Evolutionary conservation across 2,888 invertebrate species (phyloP).

Genomic region (Agriopis aurantiaria): DNA sequence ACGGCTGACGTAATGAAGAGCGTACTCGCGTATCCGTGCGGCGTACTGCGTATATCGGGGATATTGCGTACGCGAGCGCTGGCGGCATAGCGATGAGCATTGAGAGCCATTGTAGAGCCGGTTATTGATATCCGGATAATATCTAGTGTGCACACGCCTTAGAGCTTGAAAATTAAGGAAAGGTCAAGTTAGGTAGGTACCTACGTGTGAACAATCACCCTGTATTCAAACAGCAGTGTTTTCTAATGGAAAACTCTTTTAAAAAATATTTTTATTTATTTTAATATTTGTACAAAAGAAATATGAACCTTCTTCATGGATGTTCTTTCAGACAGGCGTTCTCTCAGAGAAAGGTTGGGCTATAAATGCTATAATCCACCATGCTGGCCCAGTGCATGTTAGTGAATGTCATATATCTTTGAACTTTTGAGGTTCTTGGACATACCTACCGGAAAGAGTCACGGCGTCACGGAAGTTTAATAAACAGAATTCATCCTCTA

Average conservation of each 20-base stretch:
- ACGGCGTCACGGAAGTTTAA: too few relatives aligned
- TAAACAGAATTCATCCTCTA: too few relatives aligned
- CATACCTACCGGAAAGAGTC: too few relatives aligned
- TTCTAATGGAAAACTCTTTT: neutral
- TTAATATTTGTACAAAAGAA: too few relatives aligned
- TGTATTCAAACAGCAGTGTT: neutral
- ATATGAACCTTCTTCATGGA: too few relatives aligned
- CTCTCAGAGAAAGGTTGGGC: too few relatives aligned
- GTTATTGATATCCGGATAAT: slow-evolving; percentile 15
- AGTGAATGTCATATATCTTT: too few relatives aligned
- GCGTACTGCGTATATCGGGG: slow-evolving; percentile 6
- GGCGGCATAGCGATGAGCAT: slow-evolving; percentile 18
- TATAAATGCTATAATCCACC: too few relatives aligned
- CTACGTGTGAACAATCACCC: neutral
- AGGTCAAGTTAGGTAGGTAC: neutral
- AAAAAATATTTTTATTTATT: too few relatives aligned
- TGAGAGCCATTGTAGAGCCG: slow-evolving; percentile 17
- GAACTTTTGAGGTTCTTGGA: too few relatives aligned
- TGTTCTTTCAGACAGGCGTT: too few relatives aligned
- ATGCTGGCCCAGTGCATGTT: too few relatives aligned
- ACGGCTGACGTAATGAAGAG: slow-evolving; percentile 22
- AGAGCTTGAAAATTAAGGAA: neutral
- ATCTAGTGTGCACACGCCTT: slow-evolving; percentile 16
- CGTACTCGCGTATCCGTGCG: neutral
- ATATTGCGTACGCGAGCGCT: slow-evolving; percentile 11